phyloP scores from a whole-genome alignment of 1,140 invertebrate genomes.

The Sarcophaga peregrina region DNA sequence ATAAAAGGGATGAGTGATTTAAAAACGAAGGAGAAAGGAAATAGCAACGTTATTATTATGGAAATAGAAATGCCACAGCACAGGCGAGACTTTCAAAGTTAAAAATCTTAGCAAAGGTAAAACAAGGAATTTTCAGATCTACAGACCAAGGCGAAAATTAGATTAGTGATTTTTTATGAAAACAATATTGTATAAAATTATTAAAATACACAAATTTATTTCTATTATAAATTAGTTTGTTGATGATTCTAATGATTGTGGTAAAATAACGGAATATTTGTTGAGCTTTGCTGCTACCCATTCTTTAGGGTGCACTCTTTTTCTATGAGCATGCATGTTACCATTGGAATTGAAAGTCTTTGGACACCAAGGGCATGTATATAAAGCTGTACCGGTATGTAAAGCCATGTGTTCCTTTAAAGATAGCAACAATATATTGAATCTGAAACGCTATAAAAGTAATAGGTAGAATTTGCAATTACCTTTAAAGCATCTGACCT shows the following conservation, averaged over 20 bases:
- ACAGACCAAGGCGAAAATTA: too few relatives aligned
- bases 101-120: too few relatives aligned
- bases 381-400: constrained; percentile 62
- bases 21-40: too few relatives aligned
- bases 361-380: constrained; percentile 63
- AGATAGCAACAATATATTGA: constrained; percentile 46
- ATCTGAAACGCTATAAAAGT: not conserved
- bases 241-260: not conserved
- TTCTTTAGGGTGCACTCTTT: constrained; percentile 62
- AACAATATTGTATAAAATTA: too few relatives aligned
- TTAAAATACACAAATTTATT: too few relatives aligned
- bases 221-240: too few relatives aligned
- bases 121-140: too few relatives aligned
- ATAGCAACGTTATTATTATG: too few relatives aligned
- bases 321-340: constrained; percentile 63
- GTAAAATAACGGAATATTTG: constrained; percentile 28
- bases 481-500: constrained; percentile 59
- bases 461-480: constrained; percentile 3
- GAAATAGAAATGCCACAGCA: too few relatives aligned
- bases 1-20: too few relatives aligned
- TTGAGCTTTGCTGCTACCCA: constrained; percentile 28
- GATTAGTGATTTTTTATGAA: too few relatives aligned
- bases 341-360: constrained; percentile 64
- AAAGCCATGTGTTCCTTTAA: constrained; percentile 62
- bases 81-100: too few relatives aligned